Conservation (phyloP, 35 echinoderm and acorn worm species). For the Apostichopus japonicus region DNA sequence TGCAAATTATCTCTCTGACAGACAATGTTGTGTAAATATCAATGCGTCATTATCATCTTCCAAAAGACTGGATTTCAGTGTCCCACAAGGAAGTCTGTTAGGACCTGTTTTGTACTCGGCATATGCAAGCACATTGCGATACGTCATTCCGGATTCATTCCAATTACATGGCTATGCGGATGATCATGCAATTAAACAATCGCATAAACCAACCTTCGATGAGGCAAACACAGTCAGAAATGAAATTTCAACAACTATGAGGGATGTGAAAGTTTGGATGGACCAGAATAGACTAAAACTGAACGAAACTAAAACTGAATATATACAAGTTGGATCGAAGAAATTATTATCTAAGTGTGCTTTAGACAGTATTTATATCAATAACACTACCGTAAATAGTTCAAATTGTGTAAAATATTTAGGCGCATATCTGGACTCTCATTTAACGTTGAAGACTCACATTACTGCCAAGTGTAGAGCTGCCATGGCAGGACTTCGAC, state of each 20-base stretch:
- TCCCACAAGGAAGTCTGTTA: neutral
- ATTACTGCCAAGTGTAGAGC: no score
- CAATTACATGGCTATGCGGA: slow-evolving; percentile 13
- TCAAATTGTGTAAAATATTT: no score
- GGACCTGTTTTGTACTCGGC: neutral
- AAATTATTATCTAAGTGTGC: neutral
- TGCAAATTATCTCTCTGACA: neutral
- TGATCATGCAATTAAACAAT: slow-evolving; percentile 5
- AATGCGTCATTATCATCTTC: neutral
- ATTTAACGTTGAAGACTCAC: no score
- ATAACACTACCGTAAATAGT: neutral
- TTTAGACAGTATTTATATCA: neutral
- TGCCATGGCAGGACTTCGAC: no score
- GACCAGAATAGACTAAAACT: neutral
- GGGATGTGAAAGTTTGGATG: neutral
- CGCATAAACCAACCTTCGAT: neutral
- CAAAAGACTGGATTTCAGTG: neutral
- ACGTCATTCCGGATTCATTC: neutral
- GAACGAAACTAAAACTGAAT: neutral
- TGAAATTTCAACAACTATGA: neutral
- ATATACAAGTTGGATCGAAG: neutral
- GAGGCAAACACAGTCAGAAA: neutral
- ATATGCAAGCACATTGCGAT: slow-evolving; percentile 1
- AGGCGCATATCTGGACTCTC: no score
- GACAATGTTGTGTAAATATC: neutral